Evolutionary conservation across 2,113 vertebrate species (phyloP).

Genomic region (Corythoichthys haematopterus): DNA sequence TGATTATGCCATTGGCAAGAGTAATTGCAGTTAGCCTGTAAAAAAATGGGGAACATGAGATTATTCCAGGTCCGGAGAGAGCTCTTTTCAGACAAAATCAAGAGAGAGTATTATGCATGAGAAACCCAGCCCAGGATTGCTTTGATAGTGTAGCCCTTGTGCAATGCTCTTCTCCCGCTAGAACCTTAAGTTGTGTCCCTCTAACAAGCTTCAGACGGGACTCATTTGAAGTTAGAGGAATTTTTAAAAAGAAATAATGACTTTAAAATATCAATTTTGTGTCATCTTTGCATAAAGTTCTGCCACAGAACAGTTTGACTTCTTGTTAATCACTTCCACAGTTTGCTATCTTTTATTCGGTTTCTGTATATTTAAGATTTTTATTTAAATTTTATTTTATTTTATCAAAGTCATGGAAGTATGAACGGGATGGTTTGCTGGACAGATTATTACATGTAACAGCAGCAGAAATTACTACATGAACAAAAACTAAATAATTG

Average conservation of each 20-base stretch:
- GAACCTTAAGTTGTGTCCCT: conserved; percentile 25
- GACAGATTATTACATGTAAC: too few relatives aligned
- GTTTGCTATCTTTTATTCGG: not conserved
- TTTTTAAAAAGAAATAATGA: conserved; percentile 28
- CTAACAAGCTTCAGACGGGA: conserved; percentile 32
- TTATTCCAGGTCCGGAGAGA: conserved; percentile 44
- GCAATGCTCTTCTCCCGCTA: conserved; percentile 32
- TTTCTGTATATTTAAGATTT: not conserved
- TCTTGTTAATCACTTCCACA: not conserved
- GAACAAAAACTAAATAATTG: too few relatives aligned
- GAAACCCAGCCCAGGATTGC: conserved; percentile 33
- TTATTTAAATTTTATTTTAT: too few relatives aligned
- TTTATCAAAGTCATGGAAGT: too few relatives aligned
- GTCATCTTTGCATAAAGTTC: not conserved
- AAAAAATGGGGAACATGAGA: conserved; percentile 45
- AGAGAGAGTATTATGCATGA: conserved; percentile 32
- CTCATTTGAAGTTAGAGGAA: conserved; percentile 27
- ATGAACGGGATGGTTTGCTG: too few relatives aligned
- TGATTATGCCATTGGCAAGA: conserved; percentile 64
- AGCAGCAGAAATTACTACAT: too few relatives aligned
- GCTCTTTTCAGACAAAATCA: conserved; percentile 48
- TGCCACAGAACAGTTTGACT: not conserved
- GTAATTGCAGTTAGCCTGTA: conserved; percentile 30
- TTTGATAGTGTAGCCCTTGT: conserved; percentile 43
- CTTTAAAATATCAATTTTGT: not conserved